Evolutionary conservation across 2,113 vertebrate genomes (phyloP), one percentile per base, ranked within the genome.

Genomic region (Pangasianodon hypophthalmus): DNA sequence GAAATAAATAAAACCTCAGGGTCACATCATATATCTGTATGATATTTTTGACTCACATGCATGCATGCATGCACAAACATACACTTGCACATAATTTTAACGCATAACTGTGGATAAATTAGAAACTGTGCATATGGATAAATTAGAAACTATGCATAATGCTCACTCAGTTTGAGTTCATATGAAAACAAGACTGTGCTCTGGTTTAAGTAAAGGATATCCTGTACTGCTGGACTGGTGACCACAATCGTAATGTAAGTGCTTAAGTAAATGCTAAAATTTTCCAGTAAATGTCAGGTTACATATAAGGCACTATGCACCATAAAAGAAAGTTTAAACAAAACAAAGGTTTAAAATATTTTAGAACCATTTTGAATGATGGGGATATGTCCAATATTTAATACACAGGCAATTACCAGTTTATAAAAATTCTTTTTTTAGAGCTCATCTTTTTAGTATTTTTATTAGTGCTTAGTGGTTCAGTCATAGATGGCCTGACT

Each of bases 161-260:
- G 87, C 75, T 60, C 52, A 81, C 21, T 32, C 4, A 21, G 24
- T 24, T 48, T 67, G 21, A 52, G 29, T 62, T 88, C 58, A 18
- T 62, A 48, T 86, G 41, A 85, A 81, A 41, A 9, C 71, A 29
- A 52, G 37, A 46, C 1, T 64, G 83, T 48, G n/a, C 19, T 56
- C 48, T 89, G 32, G 26, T 46, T 85, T n/a, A 58, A 86, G 21
- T 29, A 89, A 48, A 88, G 93, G 89, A 95, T 67, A 92, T 96
- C 95, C 95, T 95, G 95, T 94, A 87, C 91, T 58, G 75, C 83
- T 91, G 91, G 93, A 93, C 94, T 1, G 44, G 91, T 88, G 94
- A 93, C 95, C 95, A 94, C 95, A 94, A 62, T 62, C 48, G 54
- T 46, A 67, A 21, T 89, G 87, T 89, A 93, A 94, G 94, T 92